A percentile compares a stretch with the other conserved stretches of the same genome.
Evolutionary conservation across 1,140 invertebrate genomes (phyloP).

Genomic region (Aethina tumida): DNA sequence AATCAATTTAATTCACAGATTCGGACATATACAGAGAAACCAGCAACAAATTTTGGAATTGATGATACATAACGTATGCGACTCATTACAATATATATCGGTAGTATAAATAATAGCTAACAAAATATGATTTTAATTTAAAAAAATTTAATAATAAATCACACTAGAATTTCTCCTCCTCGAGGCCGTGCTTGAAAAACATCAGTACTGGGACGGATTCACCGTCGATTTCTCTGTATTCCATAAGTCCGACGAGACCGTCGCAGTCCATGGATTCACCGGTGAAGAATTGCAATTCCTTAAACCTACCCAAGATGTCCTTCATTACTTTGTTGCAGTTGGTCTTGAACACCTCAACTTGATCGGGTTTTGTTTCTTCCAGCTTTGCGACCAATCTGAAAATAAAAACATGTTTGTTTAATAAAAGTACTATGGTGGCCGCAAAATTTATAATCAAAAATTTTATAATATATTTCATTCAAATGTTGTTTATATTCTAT

Average conservation of each 20-base stretch:
- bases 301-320: slow-evolving; percentile 82
- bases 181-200: slow-evolving; percentile 92
- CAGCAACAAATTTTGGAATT: slow-evolving; percentile 6
- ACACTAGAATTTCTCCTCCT: slow-evolving; percentile 85
- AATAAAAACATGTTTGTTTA: slow-evolving; percentile 29
- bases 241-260: slow-evolving; percentile 84
- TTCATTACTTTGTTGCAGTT: slow-evolving; percentile 96
- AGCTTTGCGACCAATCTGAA: slow-evolving; percentile 70
- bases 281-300: slow-evolving; percentile 90
- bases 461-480: slow-evolving; percentile 4
- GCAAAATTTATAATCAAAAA: not conserved
- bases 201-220: slow-evolving; percentile 75
- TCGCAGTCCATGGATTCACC: slow-evolving; percentile 92
- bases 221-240: slow-evolving; percentile 84
- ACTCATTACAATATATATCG: slow-evolving; percentile 6
- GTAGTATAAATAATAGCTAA: slow-evolving; percentile 10
- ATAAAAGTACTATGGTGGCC: too few relatives aligned
- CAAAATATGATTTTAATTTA: slow-evolving; percentile 9
- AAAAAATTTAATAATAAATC: slow-evolving; percentile 9
- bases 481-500: slow-evolving; percentile 15
- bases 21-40: not conserved
- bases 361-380: slow-evolving; percentile 66
- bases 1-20: too few relatives aligned
- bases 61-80: not conserved
- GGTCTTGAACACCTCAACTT: slow-evolving; percentile 81